A percentile compares a stretch with the other conserved stretches of the same genome.
Conservation (phyloP, 2,113 vertebrate genomes). For the Mormyrus lacerda region DNA sequence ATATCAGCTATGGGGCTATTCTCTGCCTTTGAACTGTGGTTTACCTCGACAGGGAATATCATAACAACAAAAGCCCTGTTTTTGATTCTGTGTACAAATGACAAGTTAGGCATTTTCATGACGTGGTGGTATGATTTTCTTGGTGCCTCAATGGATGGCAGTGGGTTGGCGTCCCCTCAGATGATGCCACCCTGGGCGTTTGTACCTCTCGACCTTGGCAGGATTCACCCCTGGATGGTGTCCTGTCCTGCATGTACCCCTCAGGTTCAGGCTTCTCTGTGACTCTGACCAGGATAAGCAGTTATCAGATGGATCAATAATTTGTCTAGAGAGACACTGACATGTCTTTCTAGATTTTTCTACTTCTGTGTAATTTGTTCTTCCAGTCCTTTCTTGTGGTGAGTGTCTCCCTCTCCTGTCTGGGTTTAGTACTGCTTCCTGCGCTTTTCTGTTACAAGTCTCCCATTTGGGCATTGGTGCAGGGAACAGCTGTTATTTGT, state of each 20-base stretch:
- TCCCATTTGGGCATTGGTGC: not conserved
- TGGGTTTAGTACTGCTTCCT: not conserved
- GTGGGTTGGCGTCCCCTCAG: not conserved
- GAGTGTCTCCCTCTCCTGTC: not conserved
- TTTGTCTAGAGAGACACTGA: not conserved
- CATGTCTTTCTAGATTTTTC: not conserved
- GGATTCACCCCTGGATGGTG: not conserved
- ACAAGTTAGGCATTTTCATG: not conserved
- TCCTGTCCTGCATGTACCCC: not conserved
- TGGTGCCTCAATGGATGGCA: not conserved
- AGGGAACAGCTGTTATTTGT: constrained; percentile 1
- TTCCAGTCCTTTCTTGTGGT: not conserved
- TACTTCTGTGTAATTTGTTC: not conserved
- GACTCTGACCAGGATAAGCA: not conserved
- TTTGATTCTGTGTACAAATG: not conserved
- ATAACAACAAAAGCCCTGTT: not conserved
- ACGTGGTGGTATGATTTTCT: not conserved
- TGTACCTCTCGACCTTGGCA: not conserved
- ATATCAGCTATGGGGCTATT: not conserved
- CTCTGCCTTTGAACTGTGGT: not conserved
- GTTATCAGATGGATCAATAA: not conserved
- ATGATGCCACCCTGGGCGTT: not conserved
- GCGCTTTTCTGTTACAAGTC: not conserved
- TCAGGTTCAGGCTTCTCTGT: not conserved
- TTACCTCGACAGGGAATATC: not conserved